These are phyloP conservation scores for Paratilapia polleni DNA, from an alignment of 2,113 vertebrate species.

Conservation along the genomic window DNA sequence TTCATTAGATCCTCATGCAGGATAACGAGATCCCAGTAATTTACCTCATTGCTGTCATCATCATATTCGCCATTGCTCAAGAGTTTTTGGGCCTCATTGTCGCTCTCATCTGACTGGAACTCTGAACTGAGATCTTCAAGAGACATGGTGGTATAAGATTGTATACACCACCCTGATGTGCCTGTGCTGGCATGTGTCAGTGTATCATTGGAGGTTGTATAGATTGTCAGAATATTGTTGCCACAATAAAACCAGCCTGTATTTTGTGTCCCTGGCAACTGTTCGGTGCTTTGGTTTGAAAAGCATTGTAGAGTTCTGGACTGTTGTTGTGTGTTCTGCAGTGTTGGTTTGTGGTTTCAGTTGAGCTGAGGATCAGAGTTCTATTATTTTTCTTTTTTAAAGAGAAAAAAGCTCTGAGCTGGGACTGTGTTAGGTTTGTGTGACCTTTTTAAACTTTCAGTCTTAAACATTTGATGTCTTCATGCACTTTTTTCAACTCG, in stretches of 20 bases:
- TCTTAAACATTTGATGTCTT: too few relatives aligned
- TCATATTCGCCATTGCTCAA: background rate
- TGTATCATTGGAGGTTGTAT: background rate
- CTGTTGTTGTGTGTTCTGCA: background rate
- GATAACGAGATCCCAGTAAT: accelerated
- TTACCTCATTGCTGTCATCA: accelerated
- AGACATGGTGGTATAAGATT: constrained; percentile 6
- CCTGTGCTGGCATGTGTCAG: background rate
- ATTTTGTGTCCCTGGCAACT: background rate
- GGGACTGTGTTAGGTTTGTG: too few relatives aligned
- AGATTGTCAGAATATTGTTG: background rate
- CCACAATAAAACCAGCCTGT: background rate
- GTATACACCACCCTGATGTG: background rate
- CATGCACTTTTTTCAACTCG: too few relatives aligned
- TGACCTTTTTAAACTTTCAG: too few relatives aligned
- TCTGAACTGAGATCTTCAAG: background rate
- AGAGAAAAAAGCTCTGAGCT: too few relatives aligned
- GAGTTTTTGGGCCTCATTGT: background rate
- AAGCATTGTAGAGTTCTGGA: background rate
- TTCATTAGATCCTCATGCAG: background rate
- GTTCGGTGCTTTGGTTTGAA: constrained; percentile 3
- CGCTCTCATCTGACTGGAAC: background rate
- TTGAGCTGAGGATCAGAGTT: background rate
- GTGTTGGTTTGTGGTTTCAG: background rate
- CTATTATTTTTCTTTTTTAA: too few relatives aligned